Percentiles rank a stretch among this genome's conserved stretches.
Evolutionary conservation across 1,140 invertebrate genomes (phyloP).

Genomic region (Tribolium madens): DNA sequence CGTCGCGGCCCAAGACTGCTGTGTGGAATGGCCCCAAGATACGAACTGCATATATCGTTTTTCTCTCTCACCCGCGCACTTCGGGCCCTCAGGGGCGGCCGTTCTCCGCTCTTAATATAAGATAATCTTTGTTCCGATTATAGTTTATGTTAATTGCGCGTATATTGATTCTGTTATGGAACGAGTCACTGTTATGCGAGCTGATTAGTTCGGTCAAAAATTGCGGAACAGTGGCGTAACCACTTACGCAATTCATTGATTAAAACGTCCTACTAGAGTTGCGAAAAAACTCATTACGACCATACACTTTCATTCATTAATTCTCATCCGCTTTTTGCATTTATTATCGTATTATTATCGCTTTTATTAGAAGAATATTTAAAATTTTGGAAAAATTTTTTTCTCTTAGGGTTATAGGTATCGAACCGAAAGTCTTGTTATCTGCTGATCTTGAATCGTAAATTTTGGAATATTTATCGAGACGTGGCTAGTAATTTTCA

Average conservation of each 20-base stretch:
- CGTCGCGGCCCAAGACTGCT: background rate
- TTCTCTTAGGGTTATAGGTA: background rate
- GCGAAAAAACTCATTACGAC: background rate
- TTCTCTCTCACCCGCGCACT: background rate
- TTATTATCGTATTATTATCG: background rate
- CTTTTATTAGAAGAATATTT: background rate
- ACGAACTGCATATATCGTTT: conserved; percentile 29
- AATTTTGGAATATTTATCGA: background rate
- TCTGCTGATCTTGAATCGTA: background rate
- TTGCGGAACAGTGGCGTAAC: conserved; percentile 4
- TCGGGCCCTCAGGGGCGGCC: background rate
- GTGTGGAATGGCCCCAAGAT: conserved; percentile 4
- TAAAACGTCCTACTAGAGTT: background rate
- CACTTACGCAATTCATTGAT: conserved; percentile 5
- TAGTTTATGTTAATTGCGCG: conserved; percentile 37
- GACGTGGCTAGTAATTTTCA: background rate
- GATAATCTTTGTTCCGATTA: conserved; percentile 39
- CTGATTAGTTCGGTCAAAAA: conserved; percentile 16
- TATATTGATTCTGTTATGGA: conserved; percentile 32
- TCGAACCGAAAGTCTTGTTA: background rate
- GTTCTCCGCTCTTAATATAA: conserved; percentile 38
- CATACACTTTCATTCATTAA: background rate
- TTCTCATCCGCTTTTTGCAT: background rate
- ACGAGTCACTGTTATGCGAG: conserved; percentile 33
- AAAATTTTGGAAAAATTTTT: background rate